Base-by-base conservation (phyloP, 2,113 vertebrate species). In the Ctenodactylus gundi region DNA sequence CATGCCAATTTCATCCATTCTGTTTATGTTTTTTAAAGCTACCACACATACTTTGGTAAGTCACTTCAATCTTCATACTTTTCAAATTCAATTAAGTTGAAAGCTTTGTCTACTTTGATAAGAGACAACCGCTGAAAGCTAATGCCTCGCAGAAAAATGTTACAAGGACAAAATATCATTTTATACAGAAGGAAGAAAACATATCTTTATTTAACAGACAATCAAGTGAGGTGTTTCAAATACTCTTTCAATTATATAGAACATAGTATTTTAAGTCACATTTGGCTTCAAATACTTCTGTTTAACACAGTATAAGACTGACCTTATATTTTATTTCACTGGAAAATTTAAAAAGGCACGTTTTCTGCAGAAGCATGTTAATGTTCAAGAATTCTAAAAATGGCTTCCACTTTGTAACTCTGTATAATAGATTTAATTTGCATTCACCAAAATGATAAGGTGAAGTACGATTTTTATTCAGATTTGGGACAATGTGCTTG, bases 61-160 rank as follows among this genome's bases (percentile, higher is more conserved):
- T 95, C 85, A 95, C 75, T 73, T 92, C 95, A 93, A 94, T 96
- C 88, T 91, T 75, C 78, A 76, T 97, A 39, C 82, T 91, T 97
- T 94, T 88, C 75, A 94, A 94, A 97, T 95, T 96, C 95, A 95
- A 91, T 96, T 96, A 94, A 91, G 46, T 85, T 93, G 95, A 97
- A 96, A 97, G 94, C 78, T 93, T 97, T 97, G 81, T 97, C 86
- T 97, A 58, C 29, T 89, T 95, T 96, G 91, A 96, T 96, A 97
- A 96, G 87, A 87, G n/a, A 94, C 94, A 96, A 95, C 82, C 90
- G 78, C 78, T 92, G 89, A 95, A 97, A 96, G 82, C 55, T 88
- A 95, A 94, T 96, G 90, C 65, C 86, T 95, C 65, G 25, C 4
- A 68, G 68, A 77, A 97, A 97, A 95, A 93, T 91, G 86, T 94